Evolutionary conservation across 1,140 invertebrate genomes (phyloP).

Genomic region (Hypsibius dujardini): DNA sequence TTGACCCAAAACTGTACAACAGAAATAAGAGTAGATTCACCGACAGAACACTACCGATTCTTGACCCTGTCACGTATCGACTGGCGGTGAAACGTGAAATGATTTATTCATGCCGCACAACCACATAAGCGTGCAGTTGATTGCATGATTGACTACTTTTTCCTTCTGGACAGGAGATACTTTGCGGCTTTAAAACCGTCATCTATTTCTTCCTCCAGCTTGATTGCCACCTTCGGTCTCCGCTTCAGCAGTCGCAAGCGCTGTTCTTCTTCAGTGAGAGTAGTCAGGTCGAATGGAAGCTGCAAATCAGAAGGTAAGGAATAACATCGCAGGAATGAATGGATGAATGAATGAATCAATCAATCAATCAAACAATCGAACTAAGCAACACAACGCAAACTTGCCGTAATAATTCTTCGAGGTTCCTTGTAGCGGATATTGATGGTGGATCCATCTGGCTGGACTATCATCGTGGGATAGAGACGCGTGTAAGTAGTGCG

Average conservation of each 20-base stretch:
- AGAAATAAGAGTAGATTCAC: too few species aligned
- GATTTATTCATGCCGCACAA: too few species aligned
- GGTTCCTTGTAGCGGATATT: constrained; percentile 63
- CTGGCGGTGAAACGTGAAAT: too few species aligned
- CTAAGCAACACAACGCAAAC: constrained; percentile 19
- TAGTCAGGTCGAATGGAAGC: constrained; percentile 55
- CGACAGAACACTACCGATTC: too few species aligned
- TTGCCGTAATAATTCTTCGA: constrained; percentile 58
- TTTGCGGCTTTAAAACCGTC: constrained; percentile 56
- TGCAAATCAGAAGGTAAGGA: constrained; percentile 32
- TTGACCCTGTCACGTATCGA: too few species aligned
- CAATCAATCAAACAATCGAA: background rate
- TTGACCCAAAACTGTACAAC: too few species aligned
- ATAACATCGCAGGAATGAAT: too few species aligned
- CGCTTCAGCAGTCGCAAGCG: constrained; percentile 45
- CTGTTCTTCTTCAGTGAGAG: constrained; percentile 48
- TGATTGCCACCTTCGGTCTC: constrained; percentile 53
- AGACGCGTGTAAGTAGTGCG: constrained; percentile 46
- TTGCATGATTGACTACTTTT: constrained; percentile 26
- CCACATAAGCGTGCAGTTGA: too few species aligned
- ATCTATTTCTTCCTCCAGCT: constrained; percentile 52
- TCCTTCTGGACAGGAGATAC: constrained; percentile 55
- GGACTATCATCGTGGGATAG: constrained; percentile 56
- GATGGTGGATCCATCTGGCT: constrained; percentile 63
- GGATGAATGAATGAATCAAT: too few species aligned